Evolutionary conservation across 2,113 vertebrate species (phyloP).

Genomic region (Antechinus stuartii): DNA sequence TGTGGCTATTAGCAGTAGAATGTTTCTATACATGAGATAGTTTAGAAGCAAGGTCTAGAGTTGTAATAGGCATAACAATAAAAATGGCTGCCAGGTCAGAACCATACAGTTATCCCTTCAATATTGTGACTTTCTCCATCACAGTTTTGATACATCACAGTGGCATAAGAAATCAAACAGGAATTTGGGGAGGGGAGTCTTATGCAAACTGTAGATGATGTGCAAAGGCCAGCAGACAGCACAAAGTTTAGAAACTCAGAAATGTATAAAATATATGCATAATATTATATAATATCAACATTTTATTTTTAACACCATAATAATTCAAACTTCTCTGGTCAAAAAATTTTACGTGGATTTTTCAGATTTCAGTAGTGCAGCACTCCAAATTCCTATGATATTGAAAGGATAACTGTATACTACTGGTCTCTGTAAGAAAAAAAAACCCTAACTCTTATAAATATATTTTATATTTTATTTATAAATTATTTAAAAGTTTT

Average conservation of each 20-base stretch:
- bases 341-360: not conserved
- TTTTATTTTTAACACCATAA: not conserved
- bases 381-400: too few species aligned
- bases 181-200: not conserved
- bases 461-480: constrained; percentile 25
- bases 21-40: not conserved
- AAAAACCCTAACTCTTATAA: not conserved
- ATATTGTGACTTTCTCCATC: too few species aligned
- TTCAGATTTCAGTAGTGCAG: too few species aligned
- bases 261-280: not conserved
- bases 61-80: not conserved
- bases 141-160: not conserved
- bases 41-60: not conserved
- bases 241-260: not conserved
- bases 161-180: not conserved
- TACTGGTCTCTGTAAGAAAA: not conserved
- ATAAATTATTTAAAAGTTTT: constrained; percentile 16
- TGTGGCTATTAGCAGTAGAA: not conserved
- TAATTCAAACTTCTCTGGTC: too few species aligned
- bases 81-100: not conserved
- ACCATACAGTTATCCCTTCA: not conserved
- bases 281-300: not conserved
- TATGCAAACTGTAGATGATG: not conserved
- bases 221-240: not conserved
- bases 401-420: not conserved